Evolutionary conservation across 2,113 vertebrate genomes (phyloP), one percentile per base, ranked within the genome.

Genomic region (Apaloderma vittatum): DNA sequence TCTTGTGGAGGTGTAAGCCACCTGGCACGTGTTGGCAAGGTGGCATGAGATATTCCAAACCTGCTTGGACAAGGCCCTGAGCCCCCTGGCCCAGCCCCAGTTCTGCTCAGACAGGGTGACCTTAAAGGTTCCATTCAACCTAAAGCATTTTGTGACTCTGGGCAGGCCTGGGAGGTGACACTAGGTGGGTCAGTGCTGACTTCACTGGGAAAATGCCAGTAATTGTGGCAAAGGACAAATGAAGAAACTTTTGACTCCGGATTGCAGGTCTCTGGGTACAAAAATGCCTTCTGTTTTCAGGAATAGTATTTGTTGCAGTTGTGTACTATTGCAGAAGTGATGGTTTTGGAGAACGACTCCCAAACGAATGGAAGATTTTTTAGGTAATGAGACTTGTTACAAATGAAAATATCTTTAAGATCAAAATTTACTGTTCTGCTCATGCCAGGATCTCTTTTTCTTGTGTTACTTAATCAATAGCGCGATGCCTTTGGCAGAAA

Each of bases 391-490:
- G 37, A 15, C 8, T 63, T 46, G 15, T 65, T 71, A 52, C 20
- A 43, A 66, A 54, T 3, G 11, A 54, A 72, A 91, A 34, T 7
- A 15, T 15, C 30, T 34, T 48, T 29, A 40, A 40, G n/a, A 20
- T 57, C 12, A 45, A 37, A 61, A 22, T 27, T 54, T 14, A 6
- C 36, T 62, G 26, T 68, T 32, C 16, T 75, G 40, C 37, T 81
- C 3, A 0, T 5, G 45, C 32, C 52, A 68, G 14, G 4, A 55
- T 19, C 61, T 9, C 0, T 17, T 65, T 59, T 62, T 34, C 12
- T 37, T 16, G n/a, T 24, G n/a, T 21, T 86, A 21, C 52, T 76
- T 37, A 36, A 48, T 85, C 34, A 4, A n/a, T 40, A 70, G 26
- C 12, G 12, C 46, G 54, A 57, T 8, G 21, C 7, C 20, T 32